Evolutionary conservation across 1,140 invertebrate species (phyloP).

Genomic region (Maconellicoccus hirsutus): DNA sequence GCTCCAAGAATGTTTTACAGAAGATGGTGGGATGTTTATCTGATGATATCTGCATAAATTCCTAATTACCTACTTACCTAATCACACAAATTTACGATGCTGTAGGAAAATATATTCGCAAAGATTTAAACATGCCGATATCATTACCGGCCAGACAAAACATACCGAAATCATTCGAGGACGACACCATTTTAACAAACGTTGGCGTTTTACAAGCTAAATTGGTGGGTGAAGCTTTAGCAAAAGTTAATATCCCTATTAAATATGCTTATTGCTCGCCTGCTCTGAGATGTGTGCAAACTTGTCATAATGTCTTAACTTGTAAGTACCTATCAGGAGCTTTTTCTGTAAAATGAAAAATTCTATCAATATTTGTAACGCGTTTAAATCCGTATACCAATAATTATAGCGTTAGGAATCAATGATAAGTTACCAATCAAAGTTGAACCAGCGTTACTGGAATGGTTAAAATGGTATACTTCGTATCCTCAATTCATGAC

Average conservation of each 20-base stretch:
- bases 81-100: too few relatives aligned
- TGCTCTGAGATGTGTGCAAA: conserved; percentile 79
- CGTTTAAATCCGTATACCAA: not conserved
- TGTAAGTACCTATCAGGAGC: conserved; percentile 34
- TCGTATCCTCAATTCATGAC: conserved; percentile 69
- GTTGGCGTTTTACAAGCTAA: conserved; percentile 59
- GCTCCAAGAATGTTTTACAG: conserved; percentile 77
- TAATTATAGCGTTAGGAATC: conserved; percentile 38
- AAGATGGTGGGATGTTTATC: conserved; percentile 42
- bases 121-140: conserved; percentile 82
- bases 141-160: conserved; percentile 47
- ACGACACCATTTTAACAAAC: conserved; percentile 78
- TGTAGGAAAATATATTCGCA: conserved; percentile 51
- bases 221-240: conserved; percentile 66
- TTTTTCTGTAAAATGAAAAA: too few relatives aligned
- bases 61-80: too few relatives aligned
- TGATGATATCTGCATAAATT: too few relatives aligned
- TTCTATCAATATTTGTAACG: too few relatives aligned
- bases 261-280: conserved; percentile 72
- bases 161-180: conserved; percentile 52
- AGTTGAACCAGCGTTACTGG: conserved; percentile 80
- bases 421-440: conserved; percentile 43
- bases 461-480: conserved; percentile 85
- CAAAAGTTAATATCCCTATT: conserved; percentile 49
- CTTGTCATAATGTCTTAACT: conserved; percentile 55